These are phyloP conservation scores for Etheostoma cragini DNA, from an alignment of 2,113 vertebrate species.

Conservation along the genomic window DNA sequence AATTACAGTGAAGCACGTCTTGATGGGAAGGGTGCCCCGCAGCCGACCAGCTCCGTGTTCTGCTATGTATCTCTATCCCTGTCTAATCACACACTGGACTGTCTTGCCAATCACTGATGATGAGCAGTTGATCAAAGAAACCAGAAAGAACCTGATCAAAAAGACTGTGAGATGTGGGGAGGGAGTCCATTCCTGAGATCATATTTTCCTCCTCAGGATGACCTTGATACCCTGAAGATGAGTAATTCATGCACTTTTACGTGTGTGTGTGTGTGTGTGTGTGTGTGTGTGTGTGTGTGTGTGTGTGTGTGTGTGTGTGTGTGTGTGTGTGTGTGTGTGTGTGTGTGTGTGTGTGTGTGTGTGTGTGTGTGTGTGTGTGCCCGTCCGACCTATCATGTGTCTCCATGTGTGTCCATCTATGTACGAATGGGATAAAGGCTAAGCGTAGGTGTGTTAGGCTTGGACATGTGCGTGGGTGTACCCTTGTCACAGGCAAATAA, in stretches of 20 bases:
- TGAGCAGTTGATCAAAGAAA: conserved; percentile 73
- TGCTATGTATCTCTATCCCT: conserved; percentile 65
- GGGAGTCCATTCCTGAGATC: conserved; percentile 39
- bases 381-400: background rate
- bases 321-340: background rate
- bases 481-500: conserved; percentile 23
- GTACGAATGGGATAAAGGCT: background rate
- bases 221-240: conserved; percentile 60
- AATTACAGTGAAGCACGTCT: conserved; percentile 80
- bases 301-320: background rate
- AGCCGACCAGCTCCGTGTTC: conserved; percentile 57
- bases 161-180: conserved; percentile 58
- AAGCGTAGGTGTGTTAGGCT: background rate
- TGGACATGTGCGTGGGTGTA: background rate
- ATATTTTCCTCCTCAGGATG: conserved; percentile 41
- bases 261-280: background rate
- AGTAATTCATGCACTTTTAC: conserved; percentile 13
- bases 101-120: conserved; percentile 75
- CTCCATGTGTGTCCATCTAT: background rate
- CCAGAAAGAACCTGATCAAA: conserved; percentile 70
- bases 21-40: conserved; percentile 75
- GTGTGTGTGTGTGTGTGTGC: too few relatives aligned
- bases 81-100: conserved; percentile 76
- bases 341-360: too few relatives aligned
- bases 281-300: background rate